Percentiles rank a stretch among this genome's conserved stretches.
phyloP scores from a whole-genome alignment of 2,888 invertebrate genomes.

The Homarus gammarus region DNA sequence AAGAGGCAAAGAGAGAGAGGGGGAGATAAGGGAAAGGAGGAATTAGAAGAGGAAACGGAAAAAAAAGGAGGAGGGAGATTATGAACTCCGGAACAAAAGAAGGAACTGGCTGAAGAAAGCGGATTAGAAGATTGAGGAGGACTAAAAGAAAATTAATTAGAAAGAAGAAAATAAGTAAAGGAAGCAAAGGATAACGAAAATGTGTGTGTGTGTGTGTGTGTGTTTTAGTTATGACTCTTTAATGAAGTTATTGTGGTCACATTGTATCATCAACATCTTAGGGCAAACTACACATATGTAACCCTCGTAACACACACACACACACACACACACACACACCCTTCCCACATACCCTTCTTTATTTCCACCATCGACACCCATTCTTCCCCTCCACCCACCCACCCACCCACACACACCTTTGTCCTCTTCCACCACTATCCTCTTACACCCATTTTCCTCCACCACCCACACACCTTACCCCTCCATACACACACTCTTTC shows the following conservation, averaged over 20 bases:
- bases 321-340: neutral
- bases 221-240: too few species aligned
- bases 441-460: neutral
- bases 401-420: neutral
- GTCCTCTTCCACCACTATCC: neutral
- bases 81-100: too few species aligned
- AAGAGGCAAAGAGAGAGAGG: constrained; percentile 8
- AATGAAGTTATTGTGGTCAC: too few species aligned
- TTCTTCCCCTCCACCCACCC: too few species aligned
- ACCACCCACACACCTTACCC: neutral
- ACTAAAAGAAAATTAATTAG: too few species aligned
- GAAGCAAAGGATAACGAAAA: neutral
- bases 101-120: too few species aligned
- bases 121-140: too few species aligned
- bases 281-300: too few species aligned
- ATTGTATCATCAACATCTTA: too few species aligned
- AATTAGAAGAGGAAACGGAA: neutral
- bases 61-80: neutral
- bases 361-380: neutral
- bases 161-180: neutral
- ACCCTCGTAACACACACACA: neutral
- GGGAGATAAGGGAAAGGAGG: constrained; percentile 4
- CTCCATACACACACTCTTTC: neutral
- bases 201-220: too few species aligned
- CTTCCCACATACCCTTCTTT: too few species aligned